A percentile compares a stretch with the other conserved stretches of the same genome.
Conservation (phyloP, 1,140 invertebrate species). For the Drosophila novamexicana region DNA sequence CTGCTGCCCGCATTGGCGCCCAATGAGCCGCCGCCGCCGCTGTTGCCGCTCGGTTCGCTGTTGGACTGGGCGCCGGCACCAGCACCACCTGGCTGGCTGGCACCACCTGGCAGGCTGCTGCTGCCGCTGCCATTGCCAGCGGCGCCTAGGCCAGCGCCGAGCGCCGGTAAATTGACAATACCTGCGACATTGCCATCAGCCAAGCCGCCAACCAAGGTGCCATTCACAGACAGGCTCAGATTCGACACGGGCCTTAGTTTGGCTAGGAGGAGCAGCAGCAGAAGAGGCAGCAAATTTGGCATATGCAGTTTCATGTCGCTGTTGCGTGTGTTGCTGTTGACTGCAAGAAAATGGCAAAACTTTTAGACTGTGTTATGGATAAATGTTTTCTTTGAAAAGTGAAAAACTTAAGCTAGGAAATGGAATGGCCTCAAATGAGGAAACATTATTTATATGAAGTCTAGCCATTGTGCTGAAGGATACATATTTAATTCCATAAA, state of each 20-base stretch:
- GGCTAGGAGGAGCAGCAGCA: constrained; percentile 15
- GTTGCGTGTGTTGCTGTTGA: not conserved
- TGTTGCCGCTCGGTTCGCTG: constrained; percentile 18
- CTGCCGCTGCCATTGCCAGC: constrained; percentile 32
- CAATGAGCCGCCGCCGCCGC: constrained; percentile 8
- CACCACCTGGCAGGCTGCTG: constrained; percentile 3
- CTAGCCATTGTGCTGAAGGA: no score
- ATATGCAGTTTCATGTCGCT: not conserved
- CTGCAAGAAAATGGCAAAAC: not conserved
- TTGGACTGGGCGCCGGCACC: constrained; percentile 11
- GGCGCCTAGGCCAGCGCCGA: constrained; percentile 29
- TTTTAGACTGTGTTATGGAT: no score
- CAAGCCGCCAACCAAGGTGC: constrained; percentile 40
- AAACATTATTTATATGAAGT: no score
- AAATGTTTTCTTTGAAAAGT: no score
- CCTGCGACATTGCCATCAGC: constrained; percentile 41
- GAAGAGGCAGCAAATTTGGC: constrained; percentile 10
- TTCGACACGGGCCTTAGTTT: constrained; percentile 15
- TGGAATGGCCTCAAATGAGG: no score
- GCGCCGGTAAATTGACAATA: constrained; percentile 43
- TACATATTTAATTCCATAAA: no score
- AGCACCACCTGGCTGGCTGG: constrained; percentile 4
- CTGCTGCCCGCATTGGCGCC: constrained; percentile 23
- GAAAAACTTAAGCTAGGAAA: no score
- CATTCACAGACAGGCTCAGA: constrained; percentile 52